Evolutionary conservation across 2,797 vertebrate species (phyloP).

Genomic region (Enteromius afrohamiltoni): DNA sequence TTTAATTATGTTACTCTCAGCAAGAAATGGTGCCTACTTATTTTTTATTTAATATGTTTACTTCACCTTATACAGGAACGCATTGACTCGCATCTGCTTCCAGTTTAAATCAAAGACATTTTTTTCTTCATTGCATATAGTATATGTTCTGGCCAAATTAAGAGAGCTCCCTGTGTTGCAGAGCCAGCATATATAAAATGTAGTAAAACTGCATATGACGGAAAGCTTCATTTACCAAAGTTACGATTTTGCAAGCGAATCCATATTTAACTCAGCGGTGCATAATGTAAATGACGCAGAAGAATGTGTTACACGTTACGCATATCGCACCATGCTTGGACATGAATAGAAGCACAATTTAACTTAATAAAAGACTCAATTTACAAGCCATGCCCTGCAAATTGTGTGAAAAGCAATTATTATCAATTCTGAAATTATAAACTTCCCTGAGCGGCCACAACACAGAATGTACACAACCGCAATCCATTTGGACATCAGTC

Average conservation of each 20-base stretch:
- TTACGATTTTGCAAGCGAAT: not conserved
- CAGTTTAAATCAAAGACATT: constrained; percentile 55
- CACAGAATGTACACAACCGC: constrained; percentile 24
- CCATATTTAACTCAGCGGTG: not conserved
- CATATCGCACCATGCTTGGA: not conserved
- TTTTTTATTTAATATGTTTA: constrained; percentile 15
- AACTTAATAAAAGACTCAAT: not conserved
- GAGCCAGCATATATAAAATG: constrained; percentile 1
- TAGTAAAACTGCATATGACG: not conserved
- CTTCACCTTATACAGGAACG: constrained; percentile 42
- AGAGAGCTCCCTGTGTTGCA: constrained; percentile 8
- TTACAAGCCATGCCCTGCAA: constrained; percentile 4
- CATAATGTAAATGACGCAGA: not conserved
- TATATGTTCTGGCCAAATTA: constrained; percentile 15
- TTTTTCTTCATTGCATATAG: constrained; percentile 22
- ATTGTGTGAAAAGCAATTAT: not conserved
- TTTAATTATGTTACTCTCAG: constrained; percentile 43
- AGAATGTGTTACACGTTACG: not conserved
- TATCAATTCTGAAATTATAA: constrained; percentile 4
- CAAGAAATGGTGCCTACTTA: constrained; percentile 33
- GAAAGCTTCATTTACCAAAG: not conserved
- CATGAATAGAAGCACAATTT: not conserved
- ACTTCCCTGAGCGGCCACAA: not conserved
- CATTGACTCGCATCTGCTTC: constrained; percentile 58
- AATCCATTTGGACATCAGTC: constrained; percentile 29